phyloP scores from a whole-genome alignment of 2,888 invertebrate genomes.

The Acrobeloides nanus region DNA sequence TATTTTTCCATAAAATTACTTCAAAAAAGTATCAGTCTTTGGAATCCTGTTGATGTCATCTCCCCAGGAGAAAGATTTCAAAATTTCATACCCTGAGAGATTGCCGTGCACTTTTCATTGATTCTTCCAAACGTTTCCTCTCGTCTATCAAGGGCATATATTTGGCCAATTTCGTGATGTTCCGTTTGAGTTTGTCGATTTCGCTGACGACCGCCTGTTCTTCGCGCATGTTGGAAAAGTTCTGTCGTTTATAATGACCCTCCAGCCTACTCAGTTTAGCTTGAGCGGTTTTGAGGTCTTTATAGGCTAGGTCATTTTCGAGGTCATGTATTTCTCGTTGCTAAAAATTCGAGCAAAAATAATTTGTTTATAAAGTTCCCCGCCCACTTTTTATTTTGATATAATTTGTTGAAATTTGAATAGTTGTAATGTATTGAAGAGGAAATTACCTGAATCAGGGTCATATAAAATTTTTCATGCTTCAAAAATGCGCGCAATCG shows the following conservation, averaged over 20 bases:
- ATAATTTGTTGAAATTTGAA: too few species aligned
- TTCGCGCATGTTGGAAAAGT: conserved; percentile 13
- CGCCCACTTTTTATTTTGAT: too few species aligned
- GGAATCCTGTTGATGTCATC: background rate
- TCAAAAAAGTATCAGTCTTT: background rate
- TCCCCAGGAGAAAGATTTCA: background rate
- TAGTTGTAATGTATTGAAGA: too few species aligned
- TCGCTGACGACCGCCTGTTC: conserved; percentile 16
- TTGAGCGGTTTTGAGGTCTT: conserved; percentile 9
- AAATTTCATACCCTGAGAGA: background rate
- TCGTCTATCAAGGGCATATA: conserved; percentile 15
- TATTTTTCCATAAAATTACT: too few species aligned
- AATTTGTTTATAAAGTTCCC: too few species aligned
- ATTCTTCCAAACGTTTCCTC: conserved; percentile 8
- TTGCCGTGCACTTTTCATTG: conserved; percentile 5
- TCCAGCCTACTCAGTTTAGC: conserved; percentile 6
- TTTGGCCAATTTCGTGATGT: conserved; percentile 14
- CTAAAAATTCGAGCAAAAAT: too few species aligned
- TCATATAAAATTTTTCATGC: too few species aligned
- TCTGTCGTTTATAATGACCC: conserved; percentile 7
- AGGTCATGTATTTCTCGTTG: conserved; percentile 11
- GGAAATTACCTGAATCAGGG: too few species aligned
- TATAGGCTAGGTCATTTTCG: conserved; percentile 12
- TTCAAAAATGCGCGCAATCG: too few species aligned
- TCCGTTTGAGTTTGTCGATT: conserved; percentile 11